These are phyloP conservation scores for Marmota flaviventris DNA, from an alignment of 2,113 vertebrate genomes.

Conservation along the genomic window DNA sequence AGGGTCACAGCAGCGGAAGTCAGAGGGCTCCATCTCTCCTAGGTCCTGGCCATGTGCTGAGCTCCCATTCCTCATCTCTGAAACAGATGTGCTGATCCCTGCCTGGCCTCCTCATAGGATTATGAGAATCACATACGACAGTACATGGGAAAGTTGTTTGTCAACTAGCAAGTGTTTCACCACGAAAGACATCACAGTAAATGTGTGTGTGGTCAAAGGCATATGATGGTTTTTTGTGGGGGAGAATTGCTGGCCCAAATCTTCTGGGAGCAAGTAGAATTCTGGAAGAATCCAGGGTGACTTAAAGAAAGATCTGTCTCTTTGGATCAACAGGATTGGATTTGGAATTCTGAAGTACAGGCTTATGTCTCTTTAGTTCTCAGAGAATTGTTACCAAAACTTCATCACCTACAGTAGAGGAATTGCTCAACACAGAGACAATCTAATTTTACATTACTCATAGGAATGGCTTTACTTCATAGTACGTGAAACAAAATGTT, in stretches of 20 bases:
- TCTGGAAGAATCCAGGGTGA: background rate
- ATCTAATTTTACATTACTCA: background rate
- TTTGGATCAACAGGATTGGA: background rate
- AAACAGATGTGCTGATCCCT: background rate
- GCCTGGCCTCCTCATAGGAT: background rate
- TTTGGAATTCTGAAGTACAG: background rate
- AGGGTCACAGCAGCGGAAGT: background rate
- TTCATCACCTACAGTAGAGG: background rate
- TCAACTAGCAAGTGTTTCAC: background rate
- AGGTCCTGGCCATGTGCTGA: background rate
- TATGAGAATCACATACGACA: background rate
- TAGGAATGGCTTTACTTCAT: background rate
- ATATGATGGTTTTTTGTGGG: background rate
- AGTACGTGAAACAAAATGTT: background rate
- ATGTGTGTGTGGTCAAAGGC: background rate
- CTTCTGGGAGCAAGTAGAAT: background rate
- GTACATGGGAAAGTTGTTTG: background rate
- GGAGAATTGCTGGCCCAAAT: background rate
- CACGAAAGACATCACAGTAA: background rate
- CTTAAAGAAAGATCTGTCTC: background rate
- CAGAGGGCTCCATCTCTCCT: background rate
- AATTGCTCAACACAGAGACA: background rate
- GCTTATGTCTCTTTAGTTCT: background rate
- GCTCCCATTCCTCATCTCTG: background rate
- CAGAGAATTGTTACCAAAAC: background rate